Percentiles rank a stretch among this genome's conserved stretches.
These are phyloP conservation scores for Capitulum mitella DNA, from an alignment of 2,888 invertebrate species.

Conservation along the genomic window DNA sequence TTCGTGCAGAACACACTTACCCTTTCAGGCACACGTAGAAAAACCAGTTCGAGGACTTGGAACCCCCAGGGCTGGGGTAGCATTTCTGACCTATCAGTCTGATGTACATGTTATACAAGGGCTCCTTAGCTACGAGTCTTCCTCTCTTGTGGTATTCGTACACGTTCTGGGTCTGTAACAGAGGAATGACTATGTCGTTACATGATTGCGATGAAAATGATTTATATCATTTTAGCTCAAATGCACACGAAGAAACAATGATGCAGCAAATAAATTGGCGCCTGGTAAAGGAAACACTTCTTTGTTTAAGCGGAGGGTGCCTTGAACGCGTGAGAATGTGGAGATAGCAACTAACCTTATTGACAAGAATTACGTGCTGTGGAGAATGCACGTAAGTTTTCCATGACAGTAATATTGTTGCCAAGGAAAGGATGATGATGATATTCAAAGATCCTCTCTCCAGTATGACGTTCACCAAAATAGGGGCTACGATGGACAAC, in stretches of 20 bases:
- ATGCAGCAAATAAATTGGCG: too few relatives aligned
- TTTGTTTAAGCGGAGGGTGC: too few relatives aligned
- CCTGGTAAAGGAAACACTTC: too few relatives aligned
- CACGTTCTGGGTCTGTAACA: background rate
- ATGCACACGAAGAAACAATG: too few relatives aligned
- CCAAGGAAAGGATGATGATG: background rate
- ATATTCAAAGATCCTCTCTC: background rate
- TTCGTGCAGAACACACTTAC: background rate
- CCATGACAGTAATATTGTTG: background rate
- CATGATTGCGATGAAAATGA: too few relatives aligned
- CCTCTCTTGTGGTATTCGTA: background rate
- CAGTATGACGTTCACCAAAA: background rate
- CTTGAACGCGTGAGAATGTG: too few relatives aligned
- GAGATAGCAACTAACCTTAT: conserved; percentile 3
- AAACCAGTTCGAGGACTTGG: conserved; percentile 13
- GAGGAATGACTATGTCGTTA: too few relatives aligned
- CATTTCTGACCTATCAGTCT: background rate
- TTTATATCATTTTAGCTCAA: too few relatives aligned
- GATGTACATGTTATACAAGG: background rate
- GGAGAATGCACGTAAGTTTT: background rate
- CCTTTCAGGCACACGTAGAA: background rate
- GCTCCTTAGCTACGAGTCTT: background rate
- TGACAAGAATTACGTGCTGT: background rate
- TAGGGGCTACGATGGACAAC: background rate
- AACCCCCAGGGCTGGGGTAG: background rate